Evolutionary conservation across 2,888 invertebrate genomes (phyloP), one percentile per base, ranked within the genome.

Genomic region (Drosophila vallismaia): DNA sequence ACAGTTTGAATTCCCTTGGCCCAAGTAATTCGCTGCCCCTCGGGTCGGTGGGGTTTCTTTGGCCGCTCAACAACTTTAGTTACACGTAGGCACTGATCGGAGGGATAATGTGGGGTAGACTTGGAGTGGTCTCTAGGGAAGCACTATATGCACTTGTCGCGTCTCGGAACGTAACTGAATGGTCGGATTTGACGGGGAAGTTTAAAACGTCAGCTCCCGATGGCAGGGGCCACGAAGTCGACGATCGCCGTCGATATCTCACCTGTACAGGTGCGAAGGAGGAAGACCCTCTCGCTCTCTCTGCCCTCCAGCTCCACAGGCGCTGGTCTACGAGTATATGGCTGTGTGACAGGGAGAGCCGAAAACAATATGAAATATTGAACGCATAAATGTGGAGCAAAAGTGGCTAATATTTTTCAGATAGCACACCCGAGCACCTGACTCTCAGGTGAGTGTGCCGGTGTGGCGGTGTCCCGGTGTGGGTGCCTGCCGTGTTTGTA

Each of bases 1-100:
- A 90, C 89, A 89, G 91, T 91, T 91, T 91, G 79, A 79, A 91
- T 91, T 89, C 91, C 90, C 86, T 88, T 91, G 91, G 91, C 91
- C 91, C 89, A 91, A 92, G 91, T 87, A 90, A 91, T 91, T 90
- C 87, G 90, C 91, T 86, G 88, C 88, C 89, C 79, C 54, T 44
- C 10, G 51, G 19, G 31, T 53, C 38, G 28, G 40, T 29, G 69
- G 38, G 38, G 12, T 4, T 8, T 40, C 36, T 38, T 8, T 24
- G 42, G 44, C 9, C 24, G 3, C 44, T 42, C 14, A 7, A 24
- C 4, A 10, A 24, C 10, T 24, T 44, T 10, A 12, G 28, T 26
- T 42, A 71, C 51, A 71, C 48, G 56, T 57, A 38, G 48, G 46
- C 54, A 58, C 42, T 42, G 54, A 38, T 60, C 51, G n/a, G 19